Base-by-base conservation (phyloP, 1,140 invertebrate species). In the Reticulitermes speratus region DNA sequence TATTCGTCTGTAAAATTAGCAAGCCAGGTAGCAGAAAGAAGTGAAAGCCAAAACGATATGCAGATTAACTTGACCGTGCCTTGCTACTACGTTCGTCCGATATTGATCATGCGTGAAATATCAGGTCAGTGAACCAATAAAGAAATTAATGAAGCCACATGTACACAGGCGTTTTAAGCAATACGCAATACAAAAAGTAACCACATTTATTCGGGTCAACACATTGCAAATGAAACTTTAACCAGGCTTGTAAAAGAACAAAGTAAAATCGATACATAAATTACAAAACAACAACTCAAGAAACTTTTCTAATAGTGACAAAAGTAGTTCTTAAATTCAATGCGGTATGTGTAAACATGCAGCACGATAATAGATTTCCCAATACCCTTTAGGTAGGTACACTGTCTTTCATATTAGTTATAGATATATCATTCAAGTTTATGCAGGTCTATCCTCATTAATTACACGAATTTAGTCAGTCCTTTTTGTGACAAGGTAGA, bases 11-110 rank as follows among this genome's bases (percentile, higher is more conserved):
- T 23, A 8, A 65, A 65, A 65, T 65, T n/a, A 65, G 8, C 19
- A 65, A 65, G 7, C 7, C 52, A 86, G 89, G 89, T 89, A 88
- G 88, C 87, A 86, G 86, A 89, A 90, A 89, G 91, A 91, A 91
- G 91, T 91, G 90, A 91, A 91, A 91, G 90, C 89, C 89, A 89
- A 88, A 87, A 30, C 65, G n/a, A 75, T 75, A 75, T 75, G 65
- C 65, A 75, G 65, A 75, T 75, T 75, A n/a, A 75, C 65, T 75
- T 75, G 65, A 75, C 65, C 65, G 65, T 75, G 25, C 7, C n/a
- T 16, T n/a, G 65, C 65, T 75, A 16, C 6, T 25, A 75, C n/a
- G 1, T 75, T 75, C n/a, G 65, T 75, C 65, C 30, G 19, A 65
- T 75, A 14, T 14, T 75, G n/a, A 30, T 75, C 65, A 14, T 30